A percentile compares a stretch with the other conserved stretches of the same genome.
Evolutionary conservation across 2,888 invertebrate genomes (phyloP).

Genomic region (Hipparchia semele): DNA sequence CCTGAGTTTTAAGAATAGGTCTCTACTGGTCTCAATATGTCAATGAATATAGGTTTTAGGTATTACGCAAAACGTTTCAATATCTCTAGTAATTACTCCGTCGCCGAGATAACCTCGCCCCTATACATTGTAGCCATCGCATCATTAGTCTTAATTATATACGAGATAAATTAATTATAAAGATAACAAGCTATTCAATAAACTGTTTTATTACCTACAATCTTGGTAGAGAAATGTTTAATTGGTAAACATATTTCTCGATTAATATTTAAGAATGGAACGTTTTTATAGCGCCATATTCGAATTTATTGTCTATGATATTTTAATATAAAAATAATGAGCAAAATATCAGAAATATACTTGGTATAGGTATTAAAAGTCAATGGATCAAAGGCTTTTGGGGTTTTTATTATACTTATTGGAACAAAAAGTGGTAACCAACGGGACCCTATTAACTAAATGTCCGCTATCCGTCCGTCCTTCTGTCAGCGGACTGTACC

Average conservation of each 20-base stretch:
- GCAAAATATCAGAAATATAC: no score
- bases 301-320: slow-evolving; percentile 5
- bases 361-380: no score
- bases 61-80: slow-evolving; percentile 9
- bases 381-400: no score
- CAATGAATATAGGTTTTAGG: background rate
- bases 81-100: slow-evolving; percentile 54
- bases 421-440: no score
- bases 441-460: no score
- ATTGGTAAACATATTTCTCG: slow-evolving; percentile 22
- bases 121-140: slow-evolving; percentile 66
- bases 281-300: background rate
- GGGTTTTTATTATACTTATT: no score
- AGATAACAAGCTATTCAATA: slow-evolving; percentile 51
- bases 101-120: slow-evolving; percentile 47
- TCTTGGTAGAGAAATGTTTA: slow-evolving; percentile 13
- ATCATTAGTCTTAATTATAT: slow-evolving; percentile 75
- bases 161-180: slow-evolving; percentile 66
- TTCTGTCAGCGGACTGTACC: no score
- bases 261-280: slow-evolving; percentile 1
- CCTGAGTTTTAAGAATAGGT: no score
- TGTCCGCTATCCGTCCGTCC: no score
- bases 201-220: slow-evolving; percentile 35
- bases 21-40: background rate
- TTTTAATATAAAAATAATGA: background rate